Conservation (phyloP, 2,888 invertebrate genomes). For the Poecilobothrus nobilitatus region DNA sequence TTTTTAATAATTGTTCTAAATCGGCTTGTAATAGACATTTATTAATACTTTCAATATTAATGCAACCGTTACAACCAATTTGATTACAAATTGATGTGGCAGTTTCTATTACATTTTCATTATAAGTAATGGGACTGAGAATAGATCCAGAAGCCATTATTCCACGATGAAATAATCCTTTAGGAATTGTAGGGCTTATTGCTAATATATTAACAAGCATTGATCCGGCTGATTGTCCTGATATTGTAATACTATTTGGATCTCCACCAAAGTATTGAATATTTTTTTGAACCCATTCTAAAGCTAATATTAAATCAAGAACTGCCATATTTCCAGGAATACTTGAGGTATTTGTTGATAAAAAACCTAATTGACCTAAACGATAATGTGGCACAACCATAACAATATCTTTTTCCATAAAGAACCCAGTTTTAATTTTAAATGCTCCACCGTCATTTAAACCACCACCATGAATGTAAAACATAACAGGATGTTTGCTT, state of each 20-base stretch:
- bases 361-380: slow-evolving; percentile 47
- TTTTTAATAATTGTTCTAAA: slow-evolving; percentile 29
- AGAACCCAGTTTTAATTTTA: slow-evolving; percentile 39
- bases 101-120: slow-evolving; percentile 36
- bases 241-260: slow-evolving; percentile 44
- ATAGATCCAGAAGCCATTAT: slow-evolving; percentile 50
- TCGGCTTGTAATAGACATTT: slow-evolving; percentile 32
- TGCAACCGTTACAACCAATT: slow-evolving; percentile 30
- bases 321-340: slow-evolving; percentile 50
- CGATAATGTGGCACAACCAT: slow-evolving; percentile 47
- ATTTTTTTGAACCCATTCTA: slow-evolving; percentile 48
- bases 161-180: slow-evolving; percentile 42
- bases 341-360: slow-evolving; percentile 44
- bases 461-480: slow-evolving; percentile 45
- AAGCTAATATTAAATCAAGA: slow-evolving; percentile 45
- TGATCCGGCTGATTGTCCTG: slow-evolving; percentile 50
- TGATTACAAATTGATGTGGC: slow-evolving; percentile 33
- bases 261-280: slow-evolving; percentile 48
- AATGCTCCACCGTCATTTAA: slow-evolving; percentile 40
- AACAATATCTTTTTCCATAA: slow-evolving; percentile 46
- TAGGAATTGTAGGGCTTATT: slow-evolving; percentile 40
- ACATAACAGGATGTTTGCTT: slow-evolving; percentile 40
- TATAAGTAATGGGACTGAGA: slow-evolving; percentile 45
- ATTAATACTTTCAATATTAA: slow-evolving; percentile 26
- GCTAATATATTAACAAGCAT: slow-evolving; percentile 44